phyloP scores from a whole-genome alignment of 2,888 invertebrate genomes.

The Exephanes ischioxanthus region DNA sequence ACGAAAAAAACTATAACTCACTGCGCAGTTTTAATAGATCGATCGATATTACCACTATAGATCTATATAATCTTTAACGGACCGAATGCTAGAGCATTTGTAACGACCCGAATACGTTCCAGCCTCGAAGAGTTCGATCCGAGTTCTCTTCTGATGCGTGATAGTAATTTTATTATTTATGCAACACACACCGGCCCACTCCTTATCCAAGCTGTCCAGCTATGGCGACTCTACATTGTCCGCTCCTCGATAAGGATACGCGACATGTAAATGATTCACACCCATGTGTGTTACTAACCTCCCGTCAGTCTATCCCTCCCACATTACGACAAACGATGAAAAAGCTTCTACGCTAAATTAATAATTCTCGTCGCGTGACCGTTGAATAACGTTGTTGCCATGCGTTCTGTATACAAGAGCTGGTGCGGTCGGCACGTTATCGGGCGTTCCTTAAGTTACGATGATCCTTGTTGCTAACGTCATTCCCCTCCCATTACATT shows the following conservation, averaged over 20 bases:
- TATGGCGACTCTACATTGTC: neutral
- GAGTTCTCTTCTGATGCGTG: conserved; percentile 32
- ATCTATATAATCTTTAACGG: neutral
- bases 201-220: conserved; percentile 7
- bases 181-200: conserved; percentile 35
- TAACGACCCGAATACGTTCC: neutral
- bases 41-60: neutral
- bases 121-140: conserved; percentile 58
- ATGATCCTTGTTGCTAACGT: conserved; percentile 27
- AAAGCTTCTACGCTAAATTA: conserved; percentile 15
- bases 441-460: conserved; percentile 31
- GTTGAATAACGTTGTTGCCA: conserved; percentile 35
- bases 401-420: conserved; percentile 24
- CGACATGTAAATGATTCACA: conserved; percentile 25
- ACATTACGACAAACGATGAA: neutral
- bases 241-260: conserved; percentile 19
- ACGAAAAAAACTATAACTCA: conserved; percentile 8
- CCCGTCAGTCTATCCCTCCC: neutral
- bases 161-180: conserved; percentile 52
- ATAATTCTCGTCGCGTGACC: conserved; percentile 58
- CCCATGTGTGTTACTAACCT: neutral
- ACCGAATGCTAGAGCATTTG: conserved; percentile 3
- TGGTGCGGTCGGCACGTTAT: conserved; percentile 31
- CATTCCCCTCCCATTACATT: conserved; percentile 11
- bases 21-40: neutral